Conservation (phyloP, 2,797 vertebrate species). For the Craterocephalus amniculus region DNA sequence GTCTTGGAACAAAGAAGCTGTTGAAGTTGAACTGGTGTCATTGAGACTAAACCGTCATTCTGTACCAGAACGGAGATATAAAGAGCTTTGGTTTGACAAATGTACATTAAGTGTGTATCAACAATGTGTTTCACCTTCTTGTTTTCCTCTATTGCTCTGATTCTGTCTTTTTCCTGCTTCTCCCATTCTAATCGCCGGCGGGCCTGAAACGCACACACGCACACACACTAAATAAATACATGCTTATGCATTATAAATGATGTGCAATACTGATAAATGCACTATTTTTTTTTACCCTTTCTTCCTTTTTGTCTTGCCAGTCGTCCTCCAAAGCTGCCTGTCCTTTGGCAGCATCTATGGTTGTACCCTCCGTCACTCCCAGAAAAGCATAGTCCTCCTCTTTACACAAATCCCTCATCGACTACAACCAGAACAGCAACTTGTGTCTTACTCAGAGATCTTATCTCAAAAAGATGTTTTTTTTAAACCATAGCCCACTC, state of each 20-base stretch:
- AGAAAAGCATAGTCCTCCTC: conserved; percentile 82
- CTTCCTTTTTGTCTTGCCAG: conserved; percentile 51
- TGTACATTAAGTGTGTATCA: conserved; percentile 2
- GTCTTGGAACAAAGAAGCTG: conserved; percentile 19
- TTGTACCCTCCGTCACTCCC: conserved; percentile 23
- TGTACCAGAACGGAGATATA: conserved; percentile 6
- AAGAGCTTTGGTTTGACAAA: conserved; percentile 12
- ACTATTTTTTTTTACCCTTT: conserved; percentile 67
- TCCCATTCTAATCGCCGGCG: conserved; percentile 62
- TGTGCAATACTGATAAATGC: background rate
- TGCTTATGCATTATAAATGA: background rate
- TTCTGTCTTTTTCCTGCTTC: conserved; percentile 67
- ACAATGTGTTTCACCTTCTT: conserved; percentile 69
- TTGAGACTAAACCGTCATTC: background rate
- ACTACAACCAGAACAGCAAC: conserved; percentile 54
- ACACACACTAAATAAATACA: background rate
- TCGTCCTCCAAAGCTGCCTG: conserved; percentile 30
- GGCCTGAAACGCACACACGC: conserved; percentile 54
- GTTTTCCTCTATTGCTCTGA: conserved; percentile 68
- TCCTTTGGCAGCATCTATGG: background rate
- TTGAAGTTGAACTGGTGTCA: conserved; percentile 14
- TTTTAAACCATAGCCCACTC: too few species aligned
- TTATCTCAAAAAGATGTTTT: background rate
- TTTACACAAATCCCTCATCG: conserved; percentile 81
- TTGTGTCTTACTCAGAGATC: conserved; percentile 4